Base-by-base conservation (phyloP, 1,140 invertebrate genomes). In the Nasonia vitripennis region DNA sequence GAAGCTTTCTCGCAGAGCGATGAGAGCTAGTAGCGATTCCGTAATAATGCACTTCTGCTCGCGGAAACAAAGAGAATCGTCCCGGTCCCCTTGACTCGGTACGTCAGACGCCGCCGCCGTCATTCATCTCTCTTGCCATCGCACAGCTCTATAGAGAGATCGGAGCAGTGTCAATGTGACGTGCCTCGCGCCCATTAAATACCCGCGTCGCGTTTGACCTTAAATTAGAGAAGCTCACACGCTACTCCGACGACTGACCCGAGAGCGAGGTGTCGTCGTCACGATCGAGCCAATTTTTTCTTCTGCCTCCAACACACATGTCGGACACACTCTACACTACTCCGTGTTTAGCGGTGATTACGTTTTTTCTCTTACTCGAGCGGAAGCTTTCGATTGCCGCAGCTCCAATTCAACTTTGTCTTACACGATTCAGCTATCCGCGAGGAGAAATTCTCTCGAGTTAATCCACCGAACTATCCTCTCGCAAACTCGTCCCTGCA, bases 171-270 rank as follows among this genome's bases (percentile, higher is more conserved):
- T 80, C 68, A 75, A 87, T 73, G 48, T 83, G 77, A 85, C 83
- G 85, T 84, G 81, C 79, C 14, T 75, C 51, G 84, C 12, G 17
- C 7, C 55, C 71, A 85, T 81, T 85, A 85, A 81, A 80, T 68
- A 81, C n/a, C 41, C 78, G 78, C 78, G 71, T 80, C 55, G 78
- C 31, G 67, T 86, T 87, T 90, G 89, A 90, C 89, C 89, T 90
- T 90, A 90, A 89, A 90, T 89, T 86, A 87, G 78, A 51, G 67
- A 62, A 75, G 55, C 48, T 71, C 41, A 10, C 48, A 55, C 11
- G 27, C 11, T 67, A 11, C 34, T 67, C 14, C 34, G 71, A 67
- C 45, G 48, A 77, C 31, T 83, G 81, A 83, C 55, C 45, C 34
- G 51, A 37, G 37, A 41, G 45, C 23, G 27, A 23, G 31, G 20